Evolutionary conservation across 2,113 vertebrate genomes (phyloP).

Genomic region (Planiliza haematocheilus): DNA sequence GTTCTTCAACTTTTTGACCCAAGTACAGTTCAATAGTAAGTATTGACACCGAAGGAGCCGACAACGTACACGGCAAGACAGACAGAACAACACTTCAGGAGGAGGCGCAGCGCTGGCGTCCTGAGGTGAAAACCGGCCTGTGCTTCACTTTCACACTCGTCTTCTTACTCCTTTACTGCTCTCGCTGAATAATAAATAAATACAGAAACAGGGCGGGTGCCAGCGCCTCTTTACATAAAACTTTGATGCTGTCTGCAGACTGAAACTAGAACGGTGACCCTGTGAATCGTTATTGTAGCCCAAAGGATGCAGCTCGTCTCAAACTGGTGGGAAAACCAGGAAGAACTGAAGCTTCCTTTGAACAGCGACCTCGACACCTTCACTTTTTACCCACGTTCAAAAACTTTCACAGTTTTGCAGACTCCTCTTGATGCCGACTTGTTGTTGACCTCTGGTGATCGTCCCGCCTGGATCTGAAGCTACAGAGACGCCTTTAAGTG

Average conservation of each 20-base stretch:
- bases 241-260: conserved; percentile 51
- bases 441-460: too few relatives aligned
- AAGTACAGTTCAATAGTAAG: conserved; percentile 34
- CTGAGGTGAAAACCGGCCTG: conserved; percentile 2
- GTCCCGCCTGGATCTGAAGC: too few relatives aligned
- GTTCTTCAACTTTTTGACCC: conserved; percentile 58
- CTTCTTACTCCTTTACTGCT: conserved; percentile 6
- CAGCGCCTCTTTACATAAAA: conserved; percentile 36
- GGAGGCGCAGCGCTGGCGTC: neutral
- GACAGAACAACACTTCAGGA: conserved; percentile 14
- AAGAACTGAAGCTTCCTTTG: conserved; percentile 1
- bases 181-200: conserved; percentile 53
- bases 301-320: conserved; percentile 17
- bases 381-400: conserved; percentile 1
- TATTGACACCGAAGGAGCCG: conserved; percentile 41
- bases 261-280: conserved; percentile 35
- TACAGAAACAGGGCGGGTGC: conserved; percentile 23
- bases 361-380: conserved; percentile 21
- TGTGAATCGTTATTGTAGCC: conserved; percentile 15
- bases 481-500: too few relatives aligned
- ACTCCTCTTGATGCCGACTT: too few relatives aligned
- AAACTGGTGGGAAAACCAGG: neutral
- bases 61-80: conserved; percentile 10
- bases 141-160: conserved; percentile 18
- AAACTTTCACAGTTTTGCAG: neutral